Evolutionary conservation across 2,797 vertebrate species (phyloP).

Genomic region (Sylvilagus floridanus): DNA sequence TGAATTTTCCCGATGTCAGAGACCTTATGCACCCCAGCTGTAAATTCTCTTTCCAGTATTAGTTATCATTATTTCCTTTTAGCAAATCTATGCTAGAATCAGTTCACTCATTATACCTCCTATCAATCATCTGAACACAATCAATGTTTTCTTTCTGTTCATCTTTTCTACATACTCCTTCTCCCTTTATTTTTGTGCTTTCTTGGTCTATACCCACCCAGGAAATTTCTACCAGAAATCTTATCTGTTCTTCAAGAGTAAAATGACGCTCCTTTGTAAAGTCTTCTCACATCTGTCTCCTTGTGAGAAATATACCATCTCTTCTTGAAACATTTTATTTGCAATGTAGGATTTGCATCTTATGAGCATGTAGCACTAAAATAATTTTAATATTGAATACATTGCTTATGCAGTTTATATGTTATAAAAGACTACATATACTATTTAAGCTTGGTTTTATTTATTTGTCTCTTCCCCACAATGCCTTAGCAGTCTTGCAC

Average conservation of each 20-base stretch:
- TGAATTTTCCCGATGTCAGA: not conserved
- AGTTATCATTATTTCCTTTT: not conserved
- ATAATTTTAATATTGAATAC: not conserved
- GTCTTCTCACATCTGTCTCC: not conserved
- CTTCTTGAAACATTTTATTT: not conserved
- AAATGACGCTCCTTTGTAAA: not conserved
- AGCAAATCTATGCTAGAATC: not conserved
- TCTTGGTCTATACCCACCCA: not conserved
- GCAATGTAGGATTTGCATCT: not conserved
- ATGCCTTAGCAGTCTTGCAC: not conserved
- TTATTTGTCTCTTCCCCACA: not conserved
- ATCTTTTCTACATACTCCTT: not conserved
- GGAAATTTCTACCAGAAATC: not conserved
- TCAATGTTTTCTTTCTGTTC: not conserved
- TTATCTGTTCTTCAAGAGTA: not conserved
- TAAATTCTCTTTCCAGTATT: not conserved
- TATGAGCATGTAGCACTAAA: not conserved
- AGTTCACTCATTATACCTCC: not conserved
- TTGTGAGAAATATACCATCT: not conserved
- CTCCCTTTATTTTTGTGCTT: not conserved
- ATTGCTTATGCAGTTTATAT: not conserved
- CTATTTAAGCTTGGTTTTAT: slow-evolving; percentile 25
- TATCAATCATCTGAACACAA: not conserved
- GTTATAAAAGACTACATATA: not conserved
- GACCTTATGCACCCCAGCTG: not conserved